These are phyloP conservation scores for Chloroceryle inda DNA, from an alignment of 2,797 vertebrate species.

Conservation along the genomic window DNA sequence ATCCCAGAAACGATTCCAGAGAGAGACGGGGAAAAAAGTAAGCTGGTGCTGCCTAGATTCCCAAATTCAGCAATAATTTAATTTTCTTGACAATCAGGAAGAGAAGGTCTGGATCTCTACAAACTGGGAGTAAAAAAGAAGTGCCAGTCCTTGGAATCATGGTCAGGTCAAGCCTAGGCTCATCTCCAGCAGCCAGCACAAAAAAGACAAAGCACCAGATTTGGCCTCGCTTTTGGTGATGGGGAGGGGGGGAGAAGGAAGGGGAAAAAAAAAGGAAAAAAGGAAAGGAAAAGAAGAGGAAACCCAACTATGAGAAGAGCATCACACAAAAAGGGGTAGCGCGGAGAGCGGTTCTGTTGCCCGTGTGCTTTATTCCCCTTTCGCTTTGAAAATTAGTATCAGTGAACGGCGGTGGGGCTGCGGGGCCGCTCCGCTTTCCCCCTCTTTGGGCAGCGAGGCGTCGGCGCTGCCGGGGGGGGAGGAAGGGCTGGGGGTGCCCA, in stretches of 20 bases:
- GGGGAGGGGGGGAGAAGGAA: neutral
- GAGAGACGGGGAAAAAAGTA: slow-evolving; percentile 74
- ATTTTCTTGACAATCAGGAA: slow-evolving; percentile 81
- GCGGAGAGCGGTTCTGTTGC: slow-evolving; percentile 57
- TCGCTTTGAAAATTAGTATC: slow-evolving; percentile 53
- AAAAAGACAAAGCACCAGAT: slow-evolving; percentile 77
- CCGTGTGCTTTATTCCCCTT: slow-evolving; percentile 67
- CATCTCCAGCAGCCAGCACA: slow-evolving; percentile 79
- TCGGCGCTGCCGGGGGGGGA: neutral
- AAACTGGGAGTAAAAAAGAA: slow-evolving; percentile 79
- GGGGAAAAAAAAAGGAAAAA: neutral
- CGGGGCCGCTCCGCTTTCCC: slow-evolving; percentile 14
- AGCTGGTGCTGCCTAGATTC: slow-evolving; percentile 80
- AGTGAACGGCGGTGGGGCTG: slow-evolving; percentile 4
- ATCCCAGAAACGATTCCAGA: slow-evolving; percentile 85
- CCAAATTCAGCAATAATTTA: slow-evolving; percentile 77
- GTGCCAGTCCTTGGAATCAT: slow-evolving; percentile 85
- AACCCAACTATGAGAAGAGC: slow-evolving; percentile 59
- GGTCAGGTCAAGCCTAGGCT: slow-evolving; percentile 82
- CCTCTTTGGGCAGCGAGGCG: neutral
- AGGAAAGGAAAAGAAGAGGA: neutral
- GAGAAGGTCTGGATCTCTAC: slow-evolving; percentile 77
- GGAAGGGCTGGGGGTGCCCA: neutral
- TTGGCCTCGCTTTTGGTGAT: slow-evolving; percentile 65
- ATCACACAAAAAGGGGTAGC: slow-evolving; percentile 64